These are phyloP conservation scores for Drosophila emarginata DNA, from an alignment of 2,888 invertebrate species.

Conservation along the genomic window DNA sequence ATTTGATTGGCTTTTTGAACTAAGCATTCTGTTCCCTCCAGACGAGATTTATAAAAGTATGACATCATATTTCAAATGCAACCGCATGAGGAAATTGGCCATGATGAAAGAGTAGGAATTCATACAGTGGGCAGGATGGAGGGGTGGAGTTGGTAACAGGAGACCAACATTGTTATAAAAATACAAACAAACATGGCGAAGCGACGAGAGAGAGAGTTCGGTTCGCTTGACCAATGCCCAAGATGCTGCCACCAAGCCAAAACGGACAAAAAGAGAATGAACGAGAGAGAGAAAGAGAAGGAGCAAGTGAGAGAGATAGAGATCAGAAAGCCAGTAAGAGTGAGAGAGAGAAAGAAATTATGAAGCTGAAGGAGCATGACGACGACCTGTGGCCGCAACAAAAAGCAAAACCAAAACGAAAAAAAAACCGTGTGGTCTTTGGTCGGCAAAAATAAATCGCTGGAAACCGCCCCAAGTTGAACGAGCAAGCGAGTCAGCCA, in stretches of 20 bases:
- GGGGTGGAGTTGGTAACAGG: conserved; percentile 10
- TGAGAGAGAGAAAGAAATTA: conserved; percentile 59
- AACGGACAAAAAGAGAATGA: background rate
- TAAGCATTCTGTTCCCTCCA: background rate
- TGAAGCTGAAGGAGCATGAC: conserved; percentile 61
- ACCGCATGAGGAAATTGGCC: conserved; percentile 37
- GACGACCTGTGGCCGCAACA: conserved; percentile 61
- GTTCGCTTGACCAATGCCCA: conserved; percentile 55
- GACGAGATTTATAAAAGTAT: conserved; percentile 39
- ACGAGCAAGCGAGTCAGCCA: conserved; percentile 34
- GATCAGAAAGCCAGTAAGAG: conserved; percentile 2
- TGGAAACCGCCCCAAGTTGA: conserved; percentile 55
- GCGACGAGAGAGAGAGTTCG: background rate
- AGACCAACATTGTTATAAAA: conserved; percentile 76
- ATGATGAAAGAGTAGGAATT: conserved; percentile 7
- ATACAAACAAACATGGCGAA: conserved; percentile 72
- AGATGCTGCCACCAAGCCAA: conserved; percentile 31
- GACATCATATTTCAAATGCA: conserved; percentile 74
- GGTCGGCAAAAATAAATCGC: conserved; percentile 71
- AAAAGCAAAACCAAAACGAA: conserved; percentile 39
- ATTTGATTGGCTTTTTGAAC: background rate
- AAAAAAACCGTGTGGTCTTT: conserved; percentile 70
- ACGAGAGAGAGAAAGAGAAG: conserved; percentile 14
- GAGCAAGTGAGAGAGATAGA: conserved; percentile 31
- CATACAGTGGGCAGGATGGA: conserved; percentile 9